Evolutionary conservation across 2,888 invertebrate species (phyloP).

Genomic region (Plemyria rubiginata): DNA sequence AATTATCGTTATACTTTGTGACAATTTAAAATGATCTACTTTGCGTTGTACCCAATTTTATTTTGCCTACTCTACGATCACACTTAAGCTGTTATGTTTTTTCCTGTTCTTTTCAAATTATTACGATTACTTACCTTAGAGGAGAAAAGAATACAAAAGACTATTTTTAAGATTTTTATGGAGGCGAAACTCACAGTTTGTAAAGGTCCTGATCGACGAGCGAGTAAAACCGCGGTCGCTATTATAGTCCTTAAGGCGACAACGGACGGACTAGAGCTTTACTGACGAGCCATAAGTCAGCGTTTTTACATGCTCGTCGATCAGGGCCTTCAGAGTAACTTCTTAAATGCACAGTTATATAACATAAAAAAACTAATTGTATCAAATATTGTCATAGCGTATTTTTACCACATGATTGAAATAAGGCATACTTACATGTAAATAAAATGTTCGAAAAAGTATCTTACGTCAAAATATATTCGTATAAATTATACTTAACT

Average conservation of each 20-base stretch:
- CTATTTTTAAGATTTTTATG: not conserved
- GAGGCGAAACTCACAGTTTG: not conserved
- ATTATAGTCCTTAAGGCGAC: too few relatives aligned
- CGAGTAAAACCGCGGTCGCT: too few relatives aligned
- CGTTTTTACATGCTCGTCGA: too few relatives aligned
- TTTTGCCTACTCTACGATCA: not conserved
- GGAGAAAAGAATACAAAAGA: not conserved
- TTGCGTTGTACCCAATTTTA: slow-evolving; percentile 14
- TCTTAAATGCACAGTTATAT: not conserved
- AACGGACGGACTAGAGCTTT: too few relatives aligned
- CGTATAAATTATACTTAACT: slow-evolving; percentile 13
- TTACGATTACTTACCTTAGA: not conserved
- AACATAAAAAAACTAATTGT: slow-evolving; percentile 4
- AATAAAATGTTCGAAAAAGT: slow-evolving; percentile 18
- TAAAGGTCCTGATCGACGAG: too few relatives aligned
- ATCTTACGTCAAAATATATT: slow-evolving; percentile 16
- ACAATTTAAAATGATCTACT: slow-evolving; percentile 6
- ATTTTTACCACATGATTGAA: slow-evolving; percentile 4
- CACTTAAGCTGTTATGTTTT: not conserved
- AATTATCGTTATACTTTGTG: slow-evolving; percentile 9
- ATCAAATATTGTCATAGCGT: slow-evolving; percentile 4
- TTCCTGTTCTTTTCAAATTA: too few relatives aligned
- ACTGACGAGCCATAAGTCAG: too few relatives aligned
- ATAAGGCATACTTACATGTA: slow-evolving; percentile 17
- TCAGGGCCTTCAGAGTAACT: too few relatives aligned